phyloP scores from a whole-genome alignment of 1,140 invertebrate species.

The Asobara japonica region DNA sequence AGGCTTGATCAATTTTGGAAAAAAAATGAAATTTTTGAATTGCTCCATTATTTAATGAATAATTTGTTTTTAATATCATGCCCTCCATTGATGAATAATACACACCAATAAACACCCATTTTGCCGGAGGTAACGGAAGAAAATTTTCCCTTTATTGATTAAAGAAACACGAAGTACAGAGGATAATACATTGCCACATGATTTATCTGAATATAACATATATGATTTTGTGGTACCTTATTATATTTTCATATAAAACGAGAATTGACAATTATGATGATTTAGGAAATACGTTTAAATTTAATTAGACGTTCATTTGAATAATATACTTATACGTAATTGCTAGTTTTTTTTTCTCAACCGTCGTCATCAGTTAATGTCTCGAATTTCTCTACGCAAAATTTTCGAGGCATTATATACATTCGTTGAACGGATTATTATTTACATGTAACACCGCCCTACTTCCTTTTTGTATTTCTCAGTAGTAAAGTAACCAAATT shows the following conservation, averaged over 20 bases:
- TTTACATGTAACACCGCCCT: not conserved
- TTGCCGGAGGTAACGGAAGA: conserved; percentile 51
- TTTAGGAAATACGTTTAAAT: not conserved
- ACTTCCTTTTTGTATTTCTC: not conserved
- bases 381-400: not conserved
- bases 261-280: not conserved
- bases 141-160: conserved; percentile 55
- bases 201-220: not conserved
- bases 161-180: conserved; percentile 54
- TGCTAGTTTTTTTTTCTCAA: not conserved
- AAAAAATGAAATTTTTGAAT: no score
- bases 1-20: no score
- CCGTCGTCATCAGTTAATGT: not conserved
- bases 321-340: not conserved
- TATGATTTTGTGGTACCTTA: conserved; percentile 9
- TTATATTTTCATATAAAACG: conserved; percentile 4
- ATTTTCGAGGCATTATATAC: not conserved
- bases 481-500: not conserved
- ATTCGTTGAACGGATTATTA: not conserved
- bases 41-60: no score
- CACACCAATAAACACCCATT: no score
- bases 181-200: conserved; percentile 16
- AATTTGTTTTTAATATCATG: no score
- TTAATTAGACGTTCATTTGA: not conserved
- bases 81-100: no score